Evolutionary conservation across 2,113 vertebrate species (phyloP).

Genomic region (Nettapus auritus): DNA sequence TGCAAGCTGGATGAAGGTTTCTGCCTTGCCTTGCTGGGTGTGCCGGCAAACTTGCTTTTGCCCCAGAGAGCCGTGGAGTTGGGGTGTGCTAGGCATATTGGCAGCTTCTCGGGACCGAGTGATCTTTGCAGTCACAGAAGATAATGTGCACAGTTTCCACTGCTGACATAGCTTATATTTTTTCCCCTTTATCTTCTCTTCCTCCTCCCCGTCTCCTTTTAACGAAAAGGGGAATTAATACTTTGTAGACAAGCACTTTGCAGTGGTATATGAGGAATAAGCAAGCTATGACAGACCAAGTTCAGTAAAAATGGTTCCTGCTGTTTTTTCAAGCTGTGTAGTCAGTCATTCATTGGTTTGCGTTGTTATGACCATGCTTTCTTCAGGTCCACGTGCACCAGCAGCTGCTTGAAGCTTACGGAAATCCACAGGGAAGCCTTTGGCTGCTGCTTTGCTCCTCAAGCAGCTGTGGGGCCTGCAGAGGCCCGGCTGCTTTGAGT

Average conservation of each 20-base stretch:
- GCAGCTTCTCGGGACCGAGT: background rate
- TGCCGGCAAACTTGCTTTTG: background rate
- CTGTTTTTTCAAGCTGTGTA: background rate
- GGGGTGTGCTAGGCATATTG: background rate
- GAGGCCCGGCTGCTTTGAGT: background rate
- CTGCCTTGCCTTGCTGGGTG: background rate
- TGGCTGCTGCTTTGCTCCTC: background rate
- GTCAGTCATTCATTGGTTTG: background rate
- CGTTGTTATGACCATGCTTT: background rate
- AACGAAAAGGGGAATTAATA: background rate
- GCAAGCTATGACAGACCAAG: background rate
- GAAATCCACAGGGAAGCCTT: background rate
- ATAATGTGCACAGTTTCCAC: accelerated
- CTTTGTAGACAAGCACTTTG: background rate
- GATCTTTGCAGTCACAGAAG: background rate
- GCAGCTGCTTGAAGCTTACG: background rate
- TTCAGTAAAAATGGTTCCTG: background rate
- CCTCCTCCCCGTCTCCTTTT: accelerated
- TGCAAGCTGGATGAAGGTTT: background rate
- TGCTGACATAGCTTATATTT: background rate
- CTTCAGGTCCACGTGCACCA: background rate
- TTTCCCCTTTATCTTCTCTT: background rate
- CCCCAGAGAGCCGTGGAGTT: background rate
- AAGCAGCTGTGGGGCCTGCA: background rate
- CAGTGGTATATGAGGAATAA: background rate